Conservation (phyloP, 2,797 vertebrate genomes). For the Simalia tracyae region DNA sequence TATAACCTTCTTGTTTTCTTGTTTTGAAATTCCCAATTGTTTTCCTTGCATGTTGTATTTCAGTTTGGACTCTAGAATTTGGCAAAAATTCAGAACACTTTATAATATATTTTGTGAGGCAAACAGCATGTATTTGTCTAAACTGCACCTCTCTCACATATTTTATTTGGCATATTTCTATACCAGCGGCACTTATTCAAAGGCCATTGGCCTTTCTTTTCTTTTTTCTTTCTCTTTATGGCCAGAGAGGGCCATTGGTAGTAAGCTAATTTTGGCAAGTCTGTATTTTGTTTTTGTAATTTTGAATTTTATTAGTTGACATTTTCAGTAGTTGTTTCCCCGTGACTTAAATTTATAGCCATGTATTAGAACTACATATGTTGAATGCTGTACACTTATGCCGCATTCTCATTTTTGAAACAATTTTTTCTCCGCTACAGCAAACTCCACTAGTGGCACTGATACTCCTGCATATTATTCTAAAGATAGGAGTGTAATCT, state of each 20-base stretch:
- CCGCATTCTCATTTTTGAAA: not conserved
- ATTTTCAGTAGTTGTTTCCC: not conserved
- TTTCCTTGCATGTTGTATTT: not conserved
- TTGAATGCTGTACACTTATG: not conserved
- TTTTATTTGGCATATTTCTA: not conserved
- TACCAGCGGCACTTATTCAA: not conserved
- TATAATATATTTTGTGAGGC: not conserved
- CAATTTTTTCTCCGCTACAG: not conserved
- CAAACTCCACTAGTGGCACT: not conserved
- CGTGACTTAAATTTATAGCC: not conserved
- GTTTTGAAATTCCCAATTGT: not conserved
- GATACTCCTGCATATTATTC: not conserved
- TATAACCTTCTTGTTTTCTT: not conserved
- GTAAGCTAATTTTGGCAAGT: not conserved
- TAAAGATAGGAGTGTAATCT: not conserved
- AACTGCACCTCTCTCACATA: not conserved
- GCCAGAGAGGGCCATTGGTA: not conserved
- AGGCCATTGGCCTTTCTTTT: not conserved
- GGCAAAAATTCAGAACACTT: not conserved
- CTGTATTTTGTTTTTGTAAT: not conserved
- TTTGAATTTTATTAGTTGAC: not conserved
- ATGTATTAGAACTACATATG: not conserved
- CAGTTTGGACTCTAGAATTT: not conserved
- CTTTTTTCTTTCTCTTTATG: not conserved
- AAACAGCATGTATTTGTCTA: not conserved